Base-by-base conservation (phyloP, 2,888 invertebrate species). In the Lycocerus yunnanus region DNA sequence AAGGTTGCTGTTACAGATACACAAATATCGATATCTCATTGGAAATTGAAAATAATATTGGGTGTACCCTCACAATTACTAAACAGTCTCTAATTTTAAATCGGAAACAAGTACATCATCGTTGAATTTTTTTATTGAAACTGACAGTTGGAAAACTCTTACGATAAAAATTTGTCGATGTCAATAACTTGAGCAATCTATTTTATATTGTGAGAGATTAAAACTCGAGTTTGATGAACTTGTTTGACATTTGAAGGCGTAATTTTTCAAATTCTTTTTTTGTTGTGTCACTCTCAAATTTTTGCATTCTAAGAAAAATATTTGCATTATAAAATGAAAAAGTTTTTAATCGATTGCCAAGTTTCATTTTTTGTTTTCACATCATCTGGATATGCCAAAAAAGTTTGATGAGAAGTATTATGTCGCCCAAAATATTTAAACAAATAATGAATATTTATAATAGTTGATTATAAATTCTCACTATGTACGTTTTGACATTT, bases 171-270 rank as follows among this genome's bases (percentile, higher is more conserved):
- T 63, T 20, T 63, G 16, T 63, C 61, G 20, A 20, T 63, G 61
- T 63, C 61, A 63, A 63, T 63, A 15, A 63, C 61, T 63, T 63
- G 61, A 63, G 18, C 20, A 63, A 63, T 63, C 61, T 16, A 43
- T 14, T 63, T 63, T 63, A 20, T 63, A 16, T 18, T 63, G 18
- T 20, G 20, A 63, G 61, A 20, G 43, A 43, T 43, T 43, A 43
- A 43, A 43, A 43, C 20, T 63, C 16, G 13, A 63, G 61, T 63
- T 63, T 63, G 61, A 63, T 63, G 61, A 63, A 63, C 61, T 63
- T 63, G 16, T 63, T n/a, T n/a, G 61, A 63, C 61, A 16, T 63
- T 63, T 15, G 61, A 63, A 18, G 18, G 43, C 43, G 43, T n/a
- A 6, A 43, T 43, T 43, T 43, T 43, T 43, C 43, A 43, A 43